Evolutionary conservation across 1,140 invertebrate species (phyloP), one percentile per base, ranked within the genome.

Genomic region (Drosophila melanica): DNA sequence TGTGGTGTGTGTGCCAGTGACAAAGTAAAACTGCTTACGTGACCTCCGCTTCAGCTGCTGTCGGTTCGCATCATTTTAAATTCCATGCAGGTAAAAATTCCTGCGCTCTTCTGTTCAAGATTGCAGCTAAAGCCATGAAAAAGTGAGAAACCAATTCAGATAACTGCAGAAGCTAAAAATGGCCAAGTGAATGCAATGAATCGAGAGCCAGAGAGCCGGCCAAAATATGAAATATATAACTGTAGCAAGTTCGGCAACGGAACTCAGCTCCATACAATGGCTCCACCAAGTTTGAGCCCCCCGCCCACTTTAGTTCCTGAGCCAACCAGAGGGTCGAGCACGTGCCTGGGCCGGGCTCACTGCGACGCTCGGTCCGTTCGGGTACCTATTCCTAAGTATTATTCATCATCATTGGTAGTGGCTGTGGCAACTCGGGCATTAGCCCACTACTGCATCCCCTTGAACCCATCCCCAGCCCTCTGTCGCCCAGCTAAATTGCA

Each of bases 1-100:
- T 41, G n/a, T 62, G 55, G 27, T 41, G 39, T 55, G 54, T 59
- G 44, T 45, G 73, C 57, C 70, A 79, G 79, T 81, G 74, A 87
- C 82, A 86, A 87, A 87, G 82, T 86, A 79, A 89, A 86, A 84
- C 84, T 76, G 68, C 79, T 87, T 87, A 89, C 84, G 84, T 87
- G 82, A 89, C 79, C 77, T 50, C 59, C 30, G 57, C 14, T 47
- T 48, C 41, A 16, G 62, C 37, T 57, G 47, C 60, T 47, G 44
- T 63, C 59, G 58, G 39, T 45, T 58, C 67, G 78, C 75, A 87
- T 89, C 79, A 87, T 87, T 87, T 89, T 42, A 41, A 77, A 87
- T 87, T 87, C 84, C 74, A 53, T 74, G 66, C 84, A 87, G 84
- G 84, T 87, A 87, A 89, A 80, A 84, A 71, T 87, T 89, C 73